phyloP scores from a whole-genome alignment of 2,113 vertebrate species.

The Aphyosemion australe region DNA sequence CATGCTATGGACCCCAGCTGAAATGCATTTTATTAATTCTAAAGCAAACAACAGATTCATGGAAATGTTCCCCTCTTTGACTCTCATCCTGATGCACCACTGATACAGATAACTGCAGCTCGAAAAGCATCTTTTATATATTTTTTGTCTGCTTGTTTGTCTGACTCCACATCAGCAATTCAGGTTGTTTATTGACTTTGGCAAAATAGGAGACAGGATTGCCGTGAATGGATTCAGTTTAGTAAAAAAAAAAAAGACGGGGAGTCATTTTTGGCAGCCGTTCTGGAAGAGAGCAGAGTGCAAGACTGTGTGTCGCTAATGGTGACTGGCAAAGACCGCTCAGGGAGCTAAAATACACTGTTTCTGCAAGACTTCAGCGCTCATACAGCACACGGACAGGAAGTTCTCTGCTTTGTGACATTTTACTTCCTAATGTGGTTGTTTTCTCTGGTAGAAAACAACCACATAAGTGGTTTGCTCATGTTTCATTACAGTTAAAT shows the following conservation, averaged over 20 bases:
- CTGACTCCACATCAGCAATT: neutral
- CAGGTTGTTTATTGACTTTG: conserved; percentile 17
- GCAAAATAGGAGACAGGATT: conserved; percentile 6
- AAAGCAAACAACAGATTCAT: no score
- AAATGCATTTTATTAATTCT: no score
- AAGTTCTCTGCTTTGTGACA: neutral
- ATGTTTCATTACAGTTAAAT: no score
- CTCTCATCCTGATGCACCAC: no score
- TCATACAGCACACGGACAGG: neutral
- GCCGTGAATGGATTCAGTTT: conserved; percentile 26
- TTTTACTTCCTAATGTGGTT: neutral
- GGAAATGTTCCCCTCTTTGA: no score
- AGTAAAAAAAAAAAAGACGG: conserved; percentile 10
- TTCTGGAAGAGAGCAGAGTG: conserved; percentile 21
- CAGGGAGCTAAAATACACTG: conserved; percentile 2
- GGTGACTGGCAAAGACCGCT: conserved; percentile 26
- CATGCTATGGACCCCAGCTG: no score
- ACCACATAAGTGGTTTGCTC: no score
- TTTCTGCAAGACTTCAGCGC: neutral
- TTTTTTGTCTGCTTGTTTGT: no score
- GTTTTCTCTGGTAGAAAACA: neutral
- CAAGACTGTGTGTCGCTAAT: conserved; percentile 33
- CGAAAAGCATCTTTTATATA: no score
- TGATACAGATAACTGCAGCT: no score
- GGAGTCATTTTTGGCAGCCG: conserved; percentile 23